Percentiles rank a stretch among this genome's conserved stretches.
phyloP scores from a whole-genome alignment of 2,113 vertebrate species.

The Bombycilla garrulus region DNA sequence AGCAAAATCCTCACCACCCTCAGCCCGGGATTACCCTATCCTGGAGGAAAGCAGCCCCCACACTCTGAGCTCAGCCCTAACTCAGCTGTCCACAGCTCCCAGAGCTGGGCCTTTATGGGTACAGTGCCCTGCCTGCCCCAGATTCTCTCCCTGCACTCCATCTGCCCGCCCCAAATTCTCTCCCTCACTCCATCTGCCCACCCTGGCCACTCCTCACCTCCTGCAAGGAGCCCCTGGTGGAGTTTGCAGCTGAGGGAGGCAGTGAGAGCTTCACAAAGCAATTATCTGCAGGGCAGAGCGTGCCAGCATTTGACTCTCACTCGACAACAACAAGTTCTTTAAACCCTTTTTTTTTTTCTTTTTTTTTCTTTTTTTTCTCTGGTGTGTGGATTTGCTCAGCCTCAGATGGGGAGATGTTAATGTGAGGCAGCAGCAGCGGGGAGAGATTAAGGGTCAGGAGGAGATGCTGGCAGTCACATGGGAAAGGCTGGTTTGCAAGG shows the following conservation, averaged over 20 bases:
- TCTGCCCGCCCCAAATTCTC: background rate
- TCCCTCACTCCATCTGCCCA: background rate
- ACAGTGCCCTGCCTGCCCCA: background rate
- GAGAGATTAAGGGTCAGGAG: conserved; percentile 2
- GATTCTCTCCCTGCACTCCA: too few species aligned
- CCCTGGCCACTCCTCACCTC: background rate
- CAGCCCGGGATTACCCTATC: background rate
- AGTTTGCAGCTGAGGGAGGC: background rate
- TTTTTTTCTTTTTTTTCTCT: background rate
- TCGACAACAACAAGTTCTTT: background rate
- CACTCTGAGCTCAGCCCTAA: background rate
- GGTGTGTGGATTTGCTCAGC: conserved; percentile 16
- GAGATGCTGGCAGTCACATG: background rate
- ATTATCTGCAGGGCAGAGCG: background rate
- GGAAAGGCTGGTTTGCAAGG: background rate
- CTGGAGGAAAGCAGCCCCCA: background rate
- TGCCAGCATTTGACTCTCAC: background rate
- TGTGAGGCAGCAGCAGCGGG: background rate
- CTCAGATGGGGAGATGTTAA: conserved; percentile 8
- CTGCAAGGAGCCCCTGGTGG: background rate
- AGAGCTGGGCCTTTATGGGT: background rate
- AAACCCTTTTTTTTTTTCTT: background rate
- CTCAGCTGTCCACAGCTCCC: background rate
- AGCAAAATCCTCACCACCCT: fast-evolving
- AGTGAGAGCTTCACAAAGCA: background rate